These are phyloP conservation scores for Amyelois transitella DNA, from an alignment of 1,140 invertebrate species.

Conservation along the genomic window DNA sequence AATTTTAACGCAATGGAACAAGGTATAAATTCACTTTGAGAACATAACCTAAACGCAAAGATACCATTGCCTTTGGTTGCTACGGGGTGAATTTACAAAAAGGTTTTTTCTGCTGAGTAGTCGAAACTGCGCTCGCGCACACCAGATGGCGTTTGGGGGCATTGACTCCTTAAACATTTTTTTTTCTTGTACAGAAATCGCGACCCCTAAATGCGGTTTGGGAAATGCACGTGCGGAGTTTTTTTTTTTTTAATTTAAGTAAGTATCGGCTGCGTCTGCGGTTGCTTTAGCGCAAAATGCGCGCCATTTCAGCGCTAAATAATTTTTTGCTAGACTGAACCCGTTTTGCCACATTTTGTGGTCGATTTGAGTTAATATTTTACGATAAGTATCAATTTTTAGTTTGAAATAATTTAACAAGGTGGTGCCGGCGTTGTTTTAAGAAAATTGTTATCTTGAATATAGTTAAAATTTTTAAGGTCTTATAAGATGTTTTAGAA, in stretches of 20 bases:
- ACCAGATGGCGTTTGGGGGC: conserved; percentile 55
- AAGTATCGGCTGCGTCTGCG: conserved; percentile 14
- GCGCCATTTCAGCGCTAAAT: not conserved
- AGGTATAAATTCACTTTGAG: not conserved
- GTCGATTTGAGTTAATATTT: not conserved
- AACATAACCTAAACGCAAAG: not conserved
- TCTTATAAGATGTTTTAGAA: no score
- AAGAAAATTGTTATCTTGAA: not conserved
- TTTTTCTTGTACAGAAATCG: conserved; percentile 42
- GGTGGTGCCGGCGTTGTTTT: not conserved
- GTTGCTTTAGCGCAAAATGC: conserved; percentile 11
- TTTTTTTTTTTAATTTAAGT: conserved; percentile 46
- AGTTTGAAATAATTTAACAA: no score
- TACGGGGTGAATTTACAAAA: conserved; percentile 17
- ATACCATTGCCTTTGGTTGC: conserved; percentile 4
- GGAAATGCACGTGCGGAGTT: conserved; percentile 33
- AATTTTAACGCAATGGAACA: not conserved
- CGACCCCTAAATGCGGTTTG: conserved; percentile 56
- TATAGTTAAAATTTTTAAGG: not conserved
- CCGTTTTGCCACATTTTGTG: not conserved
- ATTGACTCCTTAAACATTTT: conserved; percentile 59
- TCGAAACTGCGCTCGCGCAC: conserved; percentile 34
- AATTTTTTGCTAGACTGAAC: not conserved
- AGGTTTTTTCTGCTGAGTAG: conserved; percentile 4
- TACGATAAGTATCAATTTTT: not conserved